Evolutionary conservation across 2,113 vertebrate species (phyloP), one percentile per base, ranked within the genome.

Genomic region (Nipponia nippon): DNA sequence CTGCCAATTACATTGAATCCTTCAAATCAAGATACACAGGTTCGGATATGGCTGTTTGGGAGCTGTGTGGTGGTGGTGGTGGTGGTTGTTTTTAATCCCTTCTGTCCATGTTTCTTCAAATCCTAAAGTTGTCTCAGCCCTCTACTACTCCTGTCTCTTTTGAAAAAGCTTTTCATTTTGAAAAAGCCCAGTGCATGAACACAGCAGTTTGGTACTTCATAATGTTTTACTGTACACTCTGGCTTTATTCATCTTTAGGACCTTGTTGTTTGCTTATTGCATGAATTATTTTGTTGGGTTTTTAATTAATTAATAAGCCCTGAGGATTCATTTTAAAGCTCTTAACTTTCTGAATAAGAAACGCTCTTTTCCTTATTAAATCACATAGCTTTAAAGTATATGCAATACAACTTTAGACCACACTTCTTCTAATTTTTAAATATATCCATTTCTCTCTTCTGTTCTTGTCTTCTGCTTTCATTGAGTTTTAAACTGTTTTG

Each of bases 1-100:
- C 99, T 30, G 98, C 98, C 65, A 98, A 91, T 94, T 99, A 99
- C 91, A 99, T 99, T 38, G 98, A 99, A 40, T 99, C 99, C 66
- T 99, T 99, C 98, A 99, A 99, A 96, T 98, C 98, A 80, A 99
- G 99, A 98, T 99, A 99, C 94, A 98, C 97, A 97, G 99, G 99
- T 99, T 98, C 72, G 95, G 55, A 80, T 76, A 44, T 73, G 55
- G 19, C 42, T 81, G 23, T 73, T 87, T 94, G 81, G 70, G 40
- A 47, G 17, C 16, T 75, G 62, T 2, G 55, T 34, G 52, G 36
- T 71, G 52, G 18, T 80, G 62, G 59, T 77, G 59, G 55, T 46
- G 4, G 50, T 61, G 7, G 15, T 83, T 80, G 61, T 32, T 73
- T 89, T 89, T 81, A 94, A 78, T 84, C n/a, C 13, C 22, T 95